Conservation (phyloP, 2,888 invertebrate species). For the Lutraria lutraria region DNA sequence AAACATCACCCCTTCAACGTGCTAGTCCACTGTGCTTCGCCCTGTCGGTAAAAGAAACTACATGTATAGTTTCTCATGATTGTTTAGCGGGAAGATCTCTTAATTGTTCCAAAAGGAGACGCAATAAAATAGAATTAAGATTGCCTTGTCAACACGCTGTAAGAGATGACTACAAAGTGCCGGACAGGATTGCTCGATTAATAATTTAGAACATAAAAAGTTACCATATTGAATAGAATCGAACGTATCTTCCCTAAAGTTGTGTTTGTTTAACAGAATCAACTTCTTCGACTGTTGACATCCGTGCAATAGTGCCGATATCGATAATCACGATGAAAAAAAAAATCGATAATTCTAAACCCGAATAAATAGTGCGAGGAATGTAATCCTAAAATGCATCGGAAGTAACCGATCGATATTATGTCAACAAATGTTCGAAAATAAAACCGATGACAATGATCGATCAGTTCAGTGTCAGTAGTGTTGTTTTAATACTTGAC, state of each 20-base stretch:
- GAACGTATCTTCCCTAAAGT: neutral
- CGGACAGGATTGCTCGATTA: conserved; percentile 24
- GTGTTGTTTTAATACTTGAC: neutral
- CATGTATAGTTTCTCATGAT: neutral
- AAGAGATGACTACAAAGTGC: neutral
- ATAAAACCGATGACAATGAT: neutral
- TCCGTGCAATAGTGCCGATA: neutral
- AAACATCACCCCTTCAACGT: no score
- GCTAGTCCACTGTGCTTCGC: no score
- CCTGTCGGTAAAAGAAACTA: neutral
- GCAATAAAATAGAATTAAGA: neutral
- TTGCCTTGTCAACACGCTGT: neutral
- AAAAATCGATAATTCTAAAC: neutral
- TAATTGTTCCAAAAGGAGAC: conserved; percentile 2
- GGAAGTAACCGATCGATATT: neutral
- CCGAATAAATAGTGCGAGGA: neutral
- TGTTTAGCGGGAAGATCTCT: neutral
- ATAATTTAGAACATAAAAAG: conserved; percentile 42
- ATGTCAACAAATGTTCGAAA: neutral
- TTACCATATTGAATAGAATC: conserved; percentile 28
- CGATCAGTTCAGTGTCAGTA: neutral
- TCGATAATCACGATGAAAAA: neutral
- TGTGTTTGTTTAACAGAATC: conserved; percentile 38
- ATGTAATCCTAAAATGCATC: neutral
- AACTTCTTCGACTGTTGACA: conserved; percentile 28